phyloP scores from a whole-genome alignment of 2,797 vertebrate genomes.

The Molossus molossus region DNA sequence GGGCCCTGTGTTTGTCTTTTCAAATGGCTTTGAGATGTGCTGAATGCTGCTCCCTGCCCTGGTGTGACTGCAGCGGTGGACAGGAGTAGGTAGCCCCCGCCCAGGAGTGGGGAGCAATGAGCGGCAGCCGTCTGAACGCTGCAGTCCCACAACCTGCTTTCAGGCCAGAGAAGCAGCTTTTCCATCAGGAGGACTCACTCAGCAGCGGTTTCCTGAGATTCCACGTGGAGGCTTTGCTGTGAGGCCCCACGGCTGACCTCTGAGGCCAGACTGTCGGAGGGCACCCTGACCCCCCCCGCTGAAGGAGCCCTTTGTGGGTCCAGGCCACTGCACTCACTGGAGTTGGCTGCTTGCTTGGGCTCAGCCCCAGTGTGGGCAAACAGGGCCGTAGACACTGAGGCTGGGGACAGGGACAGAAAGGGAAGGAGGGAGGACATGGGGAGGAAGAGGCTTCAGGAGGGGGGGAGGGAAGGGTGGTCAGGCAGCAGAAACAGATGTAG shows the following conservation, averaged over 20 bases:
- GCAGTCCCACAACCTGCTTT: background rate
- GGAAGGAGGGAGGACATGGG: too few relatives aligned
- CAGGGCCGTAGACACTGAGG: background rate
- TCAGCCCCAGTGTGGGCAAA: background rate
- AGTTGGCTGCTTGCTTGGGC: background rate
- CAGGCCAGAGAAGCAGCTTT: background rate
- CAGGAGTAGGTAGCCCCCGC: background rate
- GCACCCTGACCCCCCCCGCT: background rate
- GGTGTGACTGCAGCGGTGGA: background rate
- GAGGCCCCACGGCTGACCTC: background rate
- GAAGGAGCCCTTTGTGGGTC: background rate
- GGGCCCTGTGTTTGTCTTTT: background rate
- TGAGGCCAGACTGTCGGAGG: background rate
- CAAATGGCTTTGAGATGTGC: background rate
- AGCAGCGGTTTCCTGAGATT: background rate
- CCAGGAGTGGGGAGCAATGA: background rate
- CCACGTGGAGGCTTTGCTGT: background rate
- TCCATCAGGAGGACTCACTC: background rate
- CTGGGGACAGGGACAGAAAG: background rate
- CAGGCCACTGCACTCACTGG: background rate
- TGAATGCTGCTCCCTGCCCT: background rate
- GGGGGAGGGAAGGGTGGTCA: background rate
- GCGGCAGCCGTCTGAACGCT: fast-evolving
- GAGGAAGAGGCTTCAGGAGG: background rate
- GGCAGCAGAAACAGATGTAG: background rate